Evolutionary conservation across 2,888 invertebrate genomes (phyloP), one percentile per base, ranked within the genome.

Genomic region (Liodrosophila aerea): DNA sequence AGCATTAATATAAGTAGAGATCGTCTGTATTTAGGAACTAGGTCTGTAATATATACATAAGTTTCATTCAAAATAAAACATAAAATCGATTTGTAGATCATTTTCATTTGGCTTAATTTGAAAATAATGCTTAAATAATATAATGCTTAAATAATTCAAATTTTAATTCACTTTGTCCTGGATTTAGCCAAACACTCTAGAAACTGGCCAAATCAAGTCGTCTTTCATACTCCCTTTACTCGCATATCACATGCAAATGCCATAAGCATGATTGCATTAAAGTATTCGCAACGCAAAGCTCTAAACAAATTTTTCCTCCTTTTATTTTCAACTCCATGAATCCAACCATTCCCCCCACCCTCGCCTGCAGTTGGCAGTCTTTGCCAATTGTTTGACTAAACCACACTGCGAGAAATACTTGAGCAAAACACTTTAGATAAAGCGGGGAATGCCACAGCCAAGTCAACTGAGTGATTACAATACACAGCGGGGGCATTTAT

Each of bases 401-500:
- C 33, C 46, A 27, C 43, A 56, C 29, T 7, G 22, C 22, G 22
- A 22, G 13, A 62, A 67, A 51, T 43, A 46, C 62, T 62, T 61
- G 36, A 31, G 54, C 49, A 36, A 51, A 64, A 49, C 60, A 56
- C 43, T 63, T 66, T 49, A 61, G 71, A 71, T 71, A 64, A 72
- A 60, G 36, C 37, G 47, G 7, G 16, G 27, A 15, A 33, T 18
- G 47, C 49, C 56, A 52, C 47, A 49, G 58, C 15, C 34, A 71
- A 54, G 61, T 59, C 59, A 62, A 51, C 70, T 71, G 64, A 76
- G 64, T 73, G 67, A 73, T 76, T 70, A 76, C 75, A 73, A 71
- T 76, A 73, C 73, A 60, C 70, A 70, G 47, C 47, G 61, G 67
- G 56, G 27, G 61, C 73, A 73, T 76, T 73, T 76, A 60, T 63